Base-by-base conservation (phyloP, 2,113 vertebrate species). In the Zingel zingel region DNA sequence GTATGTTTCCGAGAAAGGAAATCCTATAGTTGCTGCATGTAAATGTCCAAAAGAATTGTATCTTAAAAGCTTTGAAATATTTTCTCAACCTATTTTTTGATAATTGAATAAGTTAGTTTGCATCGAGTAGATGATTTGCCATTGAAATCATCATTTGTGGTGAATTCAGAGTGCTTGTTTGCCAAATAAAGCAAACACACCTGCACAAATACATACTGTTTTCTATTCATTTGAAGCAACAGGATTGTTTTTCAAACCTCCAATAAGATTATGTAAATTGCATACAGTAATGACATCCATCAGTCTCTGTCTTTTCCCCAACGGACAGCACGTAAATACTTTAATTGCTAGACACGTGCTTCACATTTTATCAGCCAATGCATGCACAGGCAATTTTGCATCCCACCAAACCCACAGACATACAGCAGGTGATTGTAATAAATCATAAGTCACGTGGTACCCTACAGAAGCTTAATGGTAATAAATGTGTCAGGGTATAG, bases 391-490 rank as follows among this genome's bases (percentile, higher is more conserved):
- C 74, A 63, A 68, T 88, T 85, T 66, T 82, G 77, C 82, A 79
- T 83, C 70, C 45, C 3, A 54, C 71, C 79, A 75, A 64, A 77
- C 12, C 62, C 19, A 8, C 62, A 87, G 74, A 78, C 84, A 82
- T 30, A 39, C 19, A 76, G 84, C 72, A 81, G 86, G 83, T 81
- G 81, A 86, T 72, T 75, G 83, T 81, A 86, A 90, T 91, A 86
- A 91, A 87, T 91, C 84, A 89, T 0, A 23, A 76, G 79, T 89
- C 87, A 87, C 73, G 4, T 79, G 77, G 59, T 45, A 18, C 57
- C 65, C 75, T 18, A 76, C 68, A 68, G 65, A 81, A 68, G 63
- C 78, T 82, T 90, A 88, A 89, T 87, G 83, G 85, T 88, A 84
- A 86, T 88, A 84, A 19, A 88, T 88, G 78, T 86, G 39, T 83